Base-by-base conservation (phyloP, 2,797 vertebrate species). In the Dipus sagitta region DNA sequence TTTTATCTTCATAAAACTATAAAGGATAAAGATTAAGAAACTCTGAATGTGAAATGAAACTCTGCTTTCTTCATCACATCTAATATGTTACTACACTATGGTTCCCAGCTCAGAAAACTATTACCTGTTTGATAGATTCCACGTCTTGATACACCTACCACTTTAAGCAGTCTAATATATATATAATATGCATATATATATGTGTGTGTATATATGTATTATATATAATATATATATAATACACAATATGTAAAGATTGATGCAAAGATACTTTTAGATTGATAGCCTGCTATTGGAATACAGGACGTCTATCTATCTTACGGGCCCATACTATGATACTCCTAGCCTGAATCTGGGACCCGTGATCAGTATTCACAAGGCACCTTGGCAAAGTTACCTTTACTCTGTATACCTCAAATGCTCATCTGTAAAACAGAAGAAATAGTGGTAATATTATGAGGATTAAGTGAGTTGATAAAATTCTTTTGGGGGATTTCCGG, bases 41-140 rank as follows among this genome's bases (percentile, higher is more conserved):
- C 23, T 26, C 58, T 83, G 47, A 96, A 88, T 64, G 6, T 89
- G 58, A 86, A 93, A 86, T 91, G 38, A 79, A 81, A 84, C 64
- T 84, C 62, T 6, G 38, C 78, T 85, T 12, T 89, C 18, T 83
- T 76, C 83, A 65, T 87, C 18, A 32, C 72, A 47, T 85, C 30
- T 60, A 8, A 52, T 71, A 84, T 20, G 42, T 85, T 65, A 86
- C 8, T 75, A 60, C 7, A 90, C 20, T 23, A 81, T 67, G 60
- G 38, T 6, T 93, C 42, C 54, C 24, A 85, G 93, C 17, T 91
- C 32, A 89, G 77, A 88, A 72, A 91, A n/a, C 15, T 77, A 71
- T 42, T 76, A 91, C 3, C 78, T 60, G 3, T n/a, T 71, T 94
- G 65, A 7, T 42, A 87, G 30, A 18, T 67, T 34, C 13, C 21